Conservation (phyloP, 2,113 vertebrate genomes). For the Cheirogaleus medius region DNA sequence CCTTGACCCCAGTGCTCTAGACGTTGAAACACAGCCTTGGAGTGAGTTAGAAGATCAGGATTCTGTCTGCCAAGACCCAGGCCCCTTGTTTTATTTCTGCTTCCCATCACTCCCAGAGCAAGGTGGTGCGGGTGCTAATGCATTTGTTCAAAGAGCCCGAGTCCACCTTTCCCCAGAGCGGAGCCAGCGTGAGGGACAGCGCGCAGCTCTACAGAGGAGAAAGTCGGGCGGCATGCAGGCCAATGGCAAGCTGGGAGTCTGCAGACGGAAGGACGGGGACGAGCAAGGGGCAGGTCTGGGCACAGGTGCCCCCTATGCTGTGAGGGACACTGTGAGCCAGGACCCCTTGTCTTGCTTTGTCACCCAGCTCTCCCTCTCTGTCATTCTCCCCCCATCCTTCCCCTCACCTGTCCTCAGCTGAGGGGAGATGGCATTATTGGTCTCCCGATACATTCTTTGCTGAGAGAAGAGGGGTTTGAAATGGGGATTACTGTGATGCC, state of each 20-base stretch:
- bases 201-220: neutral
- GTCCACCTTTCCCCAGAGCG: neutral
- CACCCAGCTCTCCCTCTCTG: neutral
- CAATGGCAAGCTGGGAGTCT: neutral
- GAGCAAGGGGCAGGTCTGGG: neutral
- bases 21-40: neutral
- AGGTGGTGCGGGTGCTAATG: neutral
- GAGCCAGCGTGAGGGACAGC: neutral
- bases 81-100: neutral
- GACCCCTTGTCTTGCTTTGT: neutral
- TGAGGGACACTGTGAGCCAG: neutral
- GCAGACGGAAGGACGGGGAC: neutral
- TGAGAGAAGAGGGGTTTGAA: neutral
- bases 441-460: neutral
- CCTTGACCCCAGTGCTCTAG: neutral
- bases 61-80: neutral
- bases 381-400: neutral
- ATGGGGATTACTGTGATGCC: neutral
- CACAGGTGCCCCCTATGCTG: neutral
- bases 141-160: neutral
- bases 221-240: neutral
- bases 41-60: neutral
- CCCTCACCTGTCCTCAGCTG: neutral
- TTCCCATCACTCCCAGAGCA: neutral
- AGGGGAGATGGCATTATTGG: neutral